Conservation (phyloP, 2,113 vertebrate genomes). For the Charadrius vociferus region DNA sequence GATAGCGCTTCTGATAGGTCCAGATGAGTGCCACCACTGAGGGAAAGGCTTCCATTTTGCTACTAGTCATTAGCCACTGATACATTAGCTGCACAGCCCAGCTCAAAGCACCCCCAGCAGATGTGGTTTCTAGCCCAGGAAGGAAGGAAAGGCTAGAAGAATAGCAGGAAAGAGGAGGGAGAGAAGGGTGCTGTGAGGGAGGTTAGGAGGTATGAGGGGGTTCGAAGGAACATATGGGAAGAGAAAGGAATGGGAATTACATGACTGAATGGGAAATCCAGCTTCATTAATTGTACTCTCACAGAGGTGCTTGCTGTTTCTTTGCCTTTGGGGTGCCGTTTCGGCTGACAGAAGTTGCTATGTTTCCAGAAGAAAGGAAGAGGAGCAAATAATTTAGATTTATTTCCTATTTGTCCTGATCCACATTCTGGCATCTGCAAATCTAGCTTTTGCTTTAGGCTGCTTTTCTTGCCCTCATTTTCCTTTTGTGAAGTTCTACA, state of each 20-base stretch:
- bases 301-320: background rate
- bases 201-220: background rate
- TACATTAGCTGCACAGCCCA: background rate
- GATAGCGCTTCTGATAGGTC: background rate
- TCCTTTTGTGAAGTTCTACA: background rate
- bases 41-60: background rate
- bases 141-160: background rate
- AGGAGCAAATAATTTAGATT: background rate
- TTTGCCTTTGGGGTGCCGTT: background rate
- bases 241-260: background rate
- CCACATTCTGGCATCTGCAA: background rate
- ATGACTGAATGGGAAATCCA: background rate
- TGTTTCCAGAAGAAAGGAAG: background rate
- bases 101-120: background rate
- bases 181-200: background rate
- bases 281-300: background rate
- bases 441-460: background rate
- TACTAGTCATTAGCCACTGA: background rate
- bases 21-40: background rate
- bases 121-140: background rate
- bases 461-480: background rate
- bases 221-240: background rate
- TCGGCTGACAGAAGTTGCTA: background rate
- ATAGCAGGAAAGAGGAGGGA: background rate
- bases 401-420: background rate